Evolutionary conservation across 2,888 invertebrate genomes (phyloP).

Genomic region (Phania funesta): DNA sequence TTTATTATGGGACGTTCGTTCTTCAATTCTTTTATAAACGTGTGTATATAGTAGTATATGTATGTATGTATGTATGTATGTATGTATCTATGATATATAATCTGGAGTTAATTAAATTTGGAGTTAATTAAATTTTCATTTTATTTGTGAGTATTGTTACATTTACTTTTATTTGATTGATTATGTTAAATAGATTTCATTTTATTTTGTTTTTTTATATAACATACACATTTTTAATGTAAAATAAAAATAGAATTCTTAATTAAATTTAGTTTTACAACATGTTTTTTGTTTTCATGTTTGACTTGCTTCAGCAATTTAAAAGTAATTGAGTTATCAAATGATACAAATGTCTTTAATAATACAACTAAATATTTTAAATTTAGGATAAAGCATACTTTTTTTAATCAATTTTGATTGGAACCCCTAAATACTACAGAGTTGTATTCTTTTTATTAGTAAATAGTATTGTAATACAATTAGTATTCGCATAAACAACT

Average conservation of each 20-base stretch:
- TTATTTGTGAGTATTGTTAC: slow-evolving; percentile 56
- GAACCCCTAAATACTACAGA: slow-evolving; percentile 17
- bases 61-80: background rate
- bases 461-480: slow-evolving; percentile 9
- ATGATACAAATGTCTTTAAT: slow-evolving; percentile 43
- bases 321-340: slow-evolving; percentile 17
- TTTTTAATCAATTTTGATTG: background rate
- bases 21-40: too few relatives aligned
- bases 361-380: slow-evolving; percentile 1
- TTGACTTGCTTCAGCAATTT: slow-evolving; percentile 44
- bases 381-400: slow-evolving; percentile 23
- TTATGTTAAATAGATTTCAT: slow-evolving; percentile 2
- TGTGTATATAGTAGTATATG: too few relatives aligned
- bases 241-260: slow-evolving; percentile 46
- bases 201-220: slow-evolving; percentile 9
- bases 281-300: slow-evolving; percentile 49
- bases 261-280: slow-evolving; percentile 63
- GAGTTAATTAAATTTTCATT: slow-evolving; percentile 20
- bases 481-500: background rate
- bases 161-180: slow-evolving; percentile 17
- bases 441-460: slow-evolving; percentile 8
- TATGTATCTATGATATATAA: background rate
- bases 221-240: slow-evolving; percentile 31
- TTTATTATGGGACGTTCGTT: too few relatives aligned
- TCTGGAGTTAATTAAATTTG: slow-evolving; percentile 15